Conservation (phyloP, 2,888 invertebrate genomes). For the Chrysolina americana region DNA sequence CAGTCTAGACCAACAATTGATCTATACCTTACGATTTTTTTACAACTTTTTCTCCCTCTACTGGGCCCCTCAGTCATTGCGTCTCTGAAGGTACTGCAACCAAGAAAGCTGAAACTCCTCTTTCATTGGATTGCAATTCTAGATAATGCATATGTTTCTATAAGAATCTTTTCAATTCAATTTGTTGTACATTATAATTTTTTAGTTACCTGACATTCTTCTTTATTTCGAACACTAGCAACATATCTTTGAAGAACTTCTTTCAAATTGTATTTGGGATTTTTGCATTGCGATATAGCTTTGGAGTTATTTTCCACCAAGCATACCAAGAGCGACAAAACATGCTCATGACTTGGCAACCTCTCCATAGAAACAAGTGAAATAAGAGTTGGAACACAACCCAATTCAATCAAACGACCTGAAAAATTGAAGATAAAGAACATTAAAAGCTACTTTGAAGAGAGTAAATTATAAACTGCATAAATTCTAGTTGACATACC, state of each 20-base stretch:
- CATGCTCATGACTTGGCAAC: slow-evolving; percentile 70
- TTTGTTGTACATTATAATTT: not conserved
- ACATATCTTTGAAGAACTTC: slow-evolving; percentile 67
- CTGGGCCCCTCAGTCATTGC: no score
- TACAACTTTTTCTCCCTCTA: no score
- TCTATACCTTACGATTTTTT: no score
- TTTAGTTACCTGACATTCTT: slow-evolving; percentile 66
- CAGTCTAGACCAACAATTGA: no score
- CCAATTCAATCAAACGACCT: slow-evolving; percentile 61
- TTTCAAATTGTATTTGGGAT: slow-evolving; percentile 68
- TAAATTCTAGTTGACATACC: slow-evolving; percentile 70
- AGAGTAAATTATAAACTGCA: no score
- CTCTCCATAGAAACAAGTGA: slow-evolving; percentile 58
- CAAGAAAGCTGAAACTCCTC: no score
- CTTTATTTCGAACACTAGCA: slow-evolving; percentile 65
- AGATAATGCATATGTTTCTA: no score
- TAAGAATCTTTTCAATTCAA: no score
- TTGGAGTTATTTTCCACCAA: slow-evolving; percentile 69
- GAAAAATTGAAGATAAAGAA: slow-evolving; percentile 36
- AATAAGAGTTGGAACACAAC: slow-evolving; percentile 61
- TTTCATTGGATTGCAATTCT: no score
- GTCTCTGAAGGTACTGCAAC: no score
- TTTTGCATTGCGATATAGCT: slow-evolving; percentile 67
- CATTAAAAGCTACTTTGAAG: no score
- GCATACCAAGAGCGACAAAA: slow-evolving; percentile 69